Percentiles rank a stretch among this genome's conserved stretches.
Conservation (phyloP, 2,888 invertebrate species). For the Blera fallax region DNA sequence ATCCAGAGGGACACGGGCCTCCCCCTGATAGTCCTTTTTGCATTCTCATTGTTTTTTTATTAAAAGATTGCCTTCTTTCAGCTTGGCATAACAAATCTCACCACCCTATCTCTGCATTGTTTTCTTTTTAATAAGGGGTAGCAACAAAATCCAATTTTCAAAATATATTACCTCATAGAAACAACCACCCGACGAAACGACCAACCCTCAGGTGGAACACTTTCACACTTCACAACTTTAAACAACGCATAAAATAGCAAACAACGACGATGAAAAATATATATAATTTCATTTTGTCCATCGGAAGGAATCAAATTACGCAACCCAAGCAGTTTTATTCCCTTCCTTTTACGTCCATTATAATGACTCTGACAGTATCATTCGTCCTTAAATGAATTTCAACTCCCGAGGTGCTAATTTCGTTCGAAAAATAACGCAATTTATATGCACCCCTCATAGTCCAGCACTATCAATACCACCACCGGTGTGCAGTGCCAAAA, state of each 20-base stretch:
- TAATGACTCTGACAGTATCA: conserved; percentile 28
- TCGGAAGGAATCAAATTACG: conserved; percentile 60
- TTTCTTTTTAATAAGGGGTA: conserved; percentile 28
- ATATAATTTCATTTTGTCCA: conserved; percentile 48
- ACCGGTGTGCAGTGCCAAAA: conserved; percentile 32
- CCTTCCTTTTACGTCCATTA: conserved; percentile 2
- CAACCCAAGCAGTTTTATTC: conserved; percentile 16
- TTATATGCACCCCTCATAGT: conserved; percentile 65
- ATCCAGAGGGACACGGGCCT: background rate
- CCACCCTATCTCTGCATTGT: background rate
- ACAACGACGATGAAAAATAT: background rate
- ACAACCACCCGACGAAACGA: conserved; percentile 10
- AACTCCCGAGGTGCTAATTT: conserved; percentile 70
- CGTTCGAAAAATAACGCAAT: conserved; percentile 64
- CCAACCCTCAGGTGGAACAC: conserved; percentile 50
- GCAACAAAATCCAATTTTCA: conserved; percentile 46
- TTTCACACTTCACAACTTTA: conserved; percentile 61
- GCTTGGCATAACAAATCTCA: background rate
- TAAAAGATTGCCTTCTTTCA: background rate
- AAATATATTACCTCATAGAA: conserved; percentile 49
- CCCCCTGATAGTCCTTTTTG: background rate
- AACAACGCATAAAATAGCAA: conserved; percentile 26
- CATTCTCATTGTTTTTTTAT: conserved; percentile 3
- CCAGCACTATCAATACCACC: background rate
- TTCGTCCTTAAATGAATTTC: conserved; percentile 60